phyloP scores from a whole-genome alignment of 2,797 vertebrate genomes.

The Tachyglossus aculeatus region DNA sequence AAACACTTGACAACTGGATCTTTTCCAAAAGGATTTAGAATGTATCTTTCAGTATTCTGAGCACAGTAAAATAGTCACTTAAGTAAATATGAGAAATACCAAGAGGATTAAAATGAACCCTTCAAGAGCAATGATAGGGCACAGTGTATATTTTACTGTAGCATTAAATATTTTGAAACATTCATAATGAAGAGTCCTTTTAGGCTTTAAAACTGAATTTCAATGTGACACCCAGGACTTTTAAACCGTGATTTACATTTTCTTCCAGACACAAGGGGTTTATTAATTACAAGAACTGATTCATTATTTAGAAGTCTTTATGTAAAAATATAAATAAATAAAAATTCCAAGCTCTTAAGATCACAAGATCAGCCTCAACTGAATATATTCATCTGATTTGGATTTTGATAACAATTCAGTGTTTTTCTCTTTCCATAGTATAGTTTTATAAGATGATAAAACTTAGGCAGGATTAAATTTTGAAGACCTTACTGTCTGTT shows the following conservation, averaged over 20 bases:
- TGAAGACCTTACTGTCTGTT: constrained; percentile 28
- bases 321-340: constrained; percentile 29
- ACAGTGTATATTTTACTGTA: constrained; percentile 43
- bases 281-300: constrained; percentile 47
- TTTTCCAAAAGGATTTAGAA: constrained; percentile 60
- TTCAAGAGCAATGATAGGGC: constrained; percentile 23
- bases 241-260: constrained; percentile 54
- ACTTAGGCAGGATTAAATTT: constrained; percentile 28
- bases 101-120: constrained; percentile 50
- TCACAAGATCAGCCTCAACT: constrained; percentile 13
- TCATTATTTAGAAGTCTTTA: constrained; percentile 47
- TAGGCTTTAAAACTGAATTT: constrained; percentile 42
- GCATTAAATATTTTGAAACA: constrained; percentile 61
- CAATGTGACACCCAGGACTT: constrained; percentile 35
- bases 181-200: constrained; percentile 40
- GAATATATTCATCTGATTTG: constrained; percentile 17
- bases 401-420: constrained; percentile 37
- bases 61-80: constrained; percentile 54
- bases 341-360: constrained; percentile 1
- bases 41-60: constrained; percentile 49
- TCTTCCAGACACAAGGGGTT: constrained; percentile 40
- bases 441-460: constrained; percentile 18
- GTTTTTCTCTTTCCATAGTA: constrained; percentile 19
- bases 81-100: constrained; percentile 61
- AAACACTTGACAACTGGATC: constrained; percentile 50